Evolutionary conservation across 2,113 vertebrate genomes (phyloP).

Genomic region (Falcunculus frontatus): DNA sequence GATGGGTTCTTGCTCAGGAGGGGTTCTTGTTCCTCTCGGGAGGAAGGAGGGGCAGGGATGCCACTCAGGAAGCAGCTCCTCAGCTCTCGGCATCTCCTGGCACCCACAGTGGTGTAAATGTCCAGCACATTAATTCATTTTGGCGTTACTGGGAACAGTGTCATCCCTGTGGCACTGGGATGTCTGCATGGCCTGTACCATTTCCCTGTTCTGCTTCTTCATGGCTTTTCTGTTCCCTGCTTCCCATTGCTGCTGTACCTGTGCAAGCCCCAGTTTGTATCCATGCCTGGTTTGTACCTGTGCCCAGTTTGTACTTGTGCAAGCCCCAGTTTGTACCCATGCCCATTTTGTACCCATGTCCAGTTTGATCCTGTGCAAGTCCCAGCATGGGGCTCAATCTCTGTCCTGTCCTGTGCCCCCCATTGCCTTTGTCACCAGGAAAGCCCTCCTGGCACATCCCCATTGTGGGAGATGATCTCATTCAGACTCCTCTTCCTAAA

Average conservation of each 20-base stretch:
- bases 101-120: fast-evolving
- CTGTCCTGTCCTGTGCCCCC: neutral
- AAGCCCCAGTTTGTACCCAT: neutral
- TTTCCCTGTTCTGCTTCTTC: neutral
- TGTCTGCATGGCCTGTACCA: neutral
- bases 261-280: neutral
- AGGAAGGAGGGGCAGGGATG: neutral
- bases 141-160: neutral
- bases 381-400: neutral
- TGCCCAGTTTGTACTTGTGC: neutral
- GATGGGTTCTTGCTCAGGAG: neutral
- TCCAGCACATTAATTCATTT: neutral
- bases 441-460: neutral
- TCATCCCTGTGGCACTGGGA: neutral
- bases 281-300: neutral
- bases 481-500: neutral
- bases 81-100: neutral
- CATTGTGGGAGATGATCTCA: neutral
- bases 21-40: neutral
- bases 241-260: neutral
- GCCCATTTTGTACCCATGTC: neutral
- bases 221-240: neutral
- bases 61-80: neutral
- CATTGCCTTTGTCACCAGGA: neutral
- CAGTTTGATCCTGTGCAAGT: neutral